Percentiles rank a stretch among this genome's conserved stretches.
Evolutionary conservation across 2,113 vertebrate genomes (phyloP).

Genomic region (Tricholaema leucomelas): DNA sequence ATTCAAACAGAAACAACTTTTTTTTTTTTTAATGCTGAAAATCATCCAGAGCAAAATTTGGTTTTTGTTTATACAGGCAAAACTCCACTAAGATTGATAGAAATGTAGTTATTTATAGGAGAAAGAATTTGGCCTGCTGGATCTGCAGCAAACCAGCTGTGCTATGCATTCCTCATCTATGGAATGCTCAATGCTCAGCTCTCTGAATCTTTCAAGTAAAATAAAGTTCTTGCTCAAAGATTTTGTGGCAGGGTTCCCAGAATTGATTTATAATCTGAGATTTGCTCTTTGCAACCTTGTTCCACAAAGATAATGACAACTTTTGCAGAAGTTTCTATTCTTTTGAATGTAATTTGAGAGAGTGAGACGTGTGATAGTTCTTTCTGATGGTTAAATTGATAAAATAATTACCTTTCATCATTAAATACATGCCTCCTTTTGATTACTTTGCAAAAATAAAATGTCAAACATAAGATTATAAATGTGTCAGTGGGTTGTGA

Average conservation of each 20-base stretch:
- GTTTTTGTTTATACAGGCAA: neutral
- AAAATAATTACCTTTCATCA: neutral
- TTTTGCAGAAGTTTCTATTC: neutral
- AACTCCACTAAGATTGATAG: neutral
- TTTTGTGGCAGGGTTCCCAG: slow-evolving; percentile 18
- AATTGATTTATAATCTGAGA: neutral
- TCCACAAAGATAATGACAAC: neutral
- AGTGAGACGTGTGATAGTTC: neutral
- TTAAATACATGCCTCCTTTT: neutral
- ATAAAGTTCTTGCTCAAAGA: neutral
- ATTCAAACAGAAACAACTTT: neutral
- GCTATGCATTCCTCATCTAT: neutral
- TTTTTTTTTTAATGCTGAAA: neutral
- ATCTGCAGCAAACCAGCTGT: neutral
- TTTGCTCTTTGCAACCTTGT: neutral
- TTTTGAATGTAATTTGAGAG: neutral
- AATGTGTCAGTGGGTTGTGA: neutral
- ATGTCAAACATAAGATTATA: neutral
- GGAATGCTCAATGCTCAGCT: neutral
- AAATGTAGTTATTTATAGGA: neutral
- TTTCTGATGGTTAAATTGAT: neutral
- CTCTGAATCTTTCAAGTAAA: neutral
- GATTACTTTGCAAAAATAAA: neutral
- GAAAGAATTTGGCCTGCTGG: neutral
- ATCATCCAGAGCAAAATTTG: neutral